Conservation (phyloP, 2,113 vertebrate genomes). For the Mesoclemmys tuberculata region DNA sequence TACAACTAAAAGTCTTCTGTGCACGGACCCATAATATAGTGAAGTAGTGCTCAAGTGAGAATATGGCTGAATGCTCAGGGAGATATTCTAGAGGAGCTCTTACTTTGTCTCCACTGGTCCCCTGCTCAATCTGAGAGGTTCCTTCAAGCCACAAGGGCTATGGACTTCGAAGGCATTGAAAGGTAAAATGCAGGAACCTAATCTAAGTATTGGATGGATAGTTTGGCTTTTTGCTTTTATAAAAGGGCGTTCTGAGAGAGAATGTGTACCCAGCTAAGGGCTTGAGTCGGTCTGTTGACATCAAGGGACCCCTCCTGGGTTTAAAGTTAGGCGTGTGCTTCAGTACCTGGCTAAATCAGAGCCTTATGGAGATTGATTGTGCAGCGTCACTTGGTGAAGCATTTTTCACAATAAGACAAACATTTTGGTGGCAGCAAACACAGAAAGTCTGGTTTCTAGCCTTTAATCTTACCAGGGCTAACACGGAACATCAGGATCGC, state of each 20-base stretch:
- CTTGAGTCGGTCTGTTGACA: not conserved
- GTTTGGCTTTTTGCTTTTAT: not conserved
- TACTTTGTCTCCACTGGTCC: too few species aligned
- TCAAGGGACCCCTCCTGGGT: not conserved
- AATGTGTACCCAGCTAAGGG: not conserved
- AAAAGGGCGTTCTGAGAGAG: not conserved
- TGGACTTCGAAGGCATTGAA: not conserved
- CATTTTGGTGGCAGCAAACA: too few species aligned
- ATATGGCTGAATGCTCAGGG: not conserved
- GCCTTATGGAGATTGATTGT: not conserved
- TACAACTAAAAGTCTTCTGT: not conserved
- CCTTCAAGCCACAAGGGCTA: not conserved
- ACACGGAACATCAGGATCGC: not conserved
- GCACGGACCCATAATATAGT: not conserved
- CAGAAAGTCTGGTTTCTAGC: not conserved
- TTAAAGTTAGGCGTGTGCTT: not conserved
- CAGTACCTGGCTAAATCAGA: conserved; percentile 9
- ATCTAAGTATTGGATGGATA: not conserved
- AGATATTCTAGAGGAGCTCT: not conserved
- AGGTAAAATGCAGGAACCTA: not conserved
- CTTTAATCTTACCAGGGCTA: not conserved
- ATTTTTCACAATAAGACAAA: not conserved
- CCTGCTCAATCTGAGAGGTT: too few species aligned
- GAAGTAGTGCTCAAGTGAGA: not conserved
- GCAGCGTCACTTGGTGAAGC: not conserved